Conservation (phyloP, 2,113 vertebrate genomes). For the Acrocephalus kingi region DNA sequence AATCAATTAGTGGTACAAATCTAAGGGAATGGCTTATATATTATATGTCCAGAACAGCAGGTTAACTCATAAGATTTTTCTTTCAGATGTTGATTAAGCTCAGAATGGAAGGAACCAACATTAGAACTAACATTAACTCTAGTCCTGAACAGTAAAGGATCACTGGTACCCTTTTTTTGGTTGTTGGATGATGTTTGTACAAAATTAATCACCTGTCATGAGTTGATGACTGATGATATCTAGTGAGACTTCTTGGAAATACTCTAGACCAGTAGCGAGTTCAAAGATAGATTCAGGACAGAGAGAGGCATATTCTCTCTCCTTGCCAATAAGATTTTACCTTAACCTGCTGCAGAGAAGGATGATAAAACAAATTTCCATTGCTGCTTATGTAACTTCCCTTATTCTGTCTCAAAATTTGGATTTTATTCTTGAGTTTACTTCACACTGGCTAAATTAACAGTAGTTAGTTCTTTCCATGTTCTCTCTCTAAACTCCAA, state of each 20-base stretch:
- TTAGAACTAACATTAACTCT: background rate
- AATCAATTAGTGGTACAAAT: background rate
- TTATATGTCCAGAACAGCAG: background rate
- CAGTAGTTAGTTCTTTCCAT: background rate
- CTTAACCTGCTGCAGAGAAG: background rate
- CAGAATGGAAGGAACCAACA: background rate
- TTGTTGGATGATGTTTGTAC: background rate
- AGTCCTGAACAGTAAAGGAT: background rate
- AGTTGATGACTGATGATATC: background rate
- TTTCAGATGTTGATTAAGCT: background rate
- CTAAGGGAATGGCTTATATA: background rate
- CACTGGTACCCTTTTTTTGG: background rate
- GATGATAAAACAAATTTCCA: background rate
- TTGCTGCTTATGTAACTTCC: background rate
- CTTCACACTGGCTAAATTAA: background rate
- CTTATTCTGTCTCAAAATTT: background rate
- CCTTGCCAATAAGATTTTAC: background rate
- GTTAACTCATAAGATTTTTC: background rate
- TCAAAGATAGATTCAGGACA: background rate
- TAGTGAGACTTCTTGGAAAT: background rate
- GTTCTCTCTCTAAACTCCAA: background rate
- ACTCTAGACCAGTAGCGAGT: background rate
- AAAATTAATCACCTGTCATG: background rate
- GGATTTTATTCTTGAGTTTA: background rate
- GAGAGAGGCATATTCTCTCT: background rate